Evolutionary conservation across 2,888 invertebrate genomes (phyloP), one percentile per base, ranked within the genome.

Genomic region (Leucozona laternaria): DNA sequence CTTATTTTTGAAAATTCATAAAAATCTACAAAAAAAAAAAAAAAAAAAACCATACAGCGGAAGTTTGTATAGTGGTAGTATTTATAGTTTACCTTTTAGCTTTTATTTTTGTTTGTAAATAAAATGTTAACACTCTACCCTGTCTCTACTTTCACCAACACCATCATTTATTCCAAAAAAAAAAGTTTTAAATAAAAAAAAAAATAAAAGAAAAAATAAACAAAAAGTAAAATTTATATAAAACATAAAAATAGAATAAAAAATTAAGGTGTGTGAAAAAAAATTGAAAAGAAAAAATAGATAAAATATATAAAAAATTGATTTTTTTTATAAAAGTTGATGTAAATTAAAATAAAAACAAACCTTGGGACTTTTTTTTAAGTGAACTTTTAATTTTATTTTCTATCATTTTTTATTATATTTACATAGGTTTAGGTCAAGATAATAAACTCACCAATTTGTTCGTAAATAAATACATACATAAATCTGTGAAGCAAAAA

Each of bases 61-160:
- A 17, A n/a, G 1, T 25, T 25, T 3, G 2, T 53, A 15, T 22
- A 15, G 7, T 5, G 2, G 13, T 13, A 13, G 20, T 3, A 11
- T 13, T 6, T 15, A 50, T 50, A 53, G 53, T 53, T 71, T 70
- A 57, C 73, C 72, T 72, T 58, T 13, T 15, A 13, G 34, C 0
- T 58, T 58, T 48, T 25, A 48, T 34, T 48, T 66, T 66, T 31
- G 11, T 22, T 60, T 48, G 43, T 13, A 66, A 22, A 48, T n/a
- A 48, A 11, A 76, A 71, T 22, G 64, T 31, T 13, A 17, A 17
- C 5, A 57, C 17, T 40, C 22, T 60, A 60, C 17, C 20, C 13
- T 60, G 22, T 40, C 17, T 60, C 71, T 86, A 81, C 73, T 45
- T 64, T 75, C 73, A 79, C 57, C 82, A 86, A 78, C 86, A 75